phyloP scores from a whole-genome alignment of 2,113 vertebrate genomes.

The Amphiprion percula region DNA sequence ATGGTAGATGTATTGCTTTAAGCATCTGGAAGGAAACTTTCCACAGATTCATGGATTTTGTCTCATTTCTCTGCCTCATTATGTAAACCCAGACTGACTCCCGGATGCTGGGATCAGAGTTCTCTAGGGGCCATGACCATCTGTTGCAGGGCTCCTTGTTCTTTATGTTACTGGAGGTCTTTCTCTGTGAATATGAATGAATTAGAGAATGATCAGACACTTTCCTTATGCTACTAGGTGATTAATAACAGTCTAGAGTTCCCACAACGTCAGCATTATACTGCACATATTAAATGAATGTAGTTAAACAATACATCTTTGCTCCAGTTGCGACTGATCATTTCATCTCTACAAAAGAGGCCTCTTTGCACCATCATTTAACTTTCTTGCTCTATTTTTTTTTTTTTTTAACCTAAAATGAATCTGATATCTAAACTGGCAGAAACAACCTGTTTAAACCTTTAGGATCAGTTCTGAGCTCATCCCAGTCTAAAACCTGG shows the following conservation, averaged over 20 bases:
- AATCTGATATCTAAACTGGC: no score
- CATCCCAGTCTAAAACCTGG: conserved; percentile 4
- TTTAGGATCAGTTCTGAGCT: not conserved
- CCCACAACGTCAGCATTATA: no score
- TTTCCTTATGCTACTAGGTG: not conserved
- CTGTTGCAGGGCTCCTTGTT: not conserved
- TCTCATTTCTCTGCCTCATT: not conserved
- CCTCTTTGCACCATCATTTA: not conserved
- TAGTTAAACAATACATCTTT: not conserved
- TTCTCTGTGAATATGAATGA: not conserved
- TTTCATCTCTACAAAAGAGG: no score
- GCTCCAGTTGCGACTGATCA: not conserved
- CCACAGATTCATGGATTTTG: no score
- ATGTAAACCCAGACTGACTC: not conserved
- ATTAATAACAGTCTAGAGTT: not conserved
- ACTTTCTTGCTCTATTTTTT: not conserved
- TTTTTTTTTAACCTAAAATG: no score
- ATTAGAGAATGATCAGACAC: not conserved
- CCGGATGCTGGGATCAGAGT: no score
- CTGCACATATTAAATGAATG: no score
- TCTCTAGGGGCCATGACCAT: not conserved
- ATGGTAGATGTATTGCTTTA: no score
- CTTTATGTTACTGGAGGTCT: not conserved
- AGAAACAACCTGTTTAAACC: not conserved
- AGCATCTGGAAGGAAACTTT: no score